These are phyloP conservation scores for Stenolophus ochropezus DNA, from an alignment of 2,888 invertebrate species.

Conservation along the genomic window DNA sequence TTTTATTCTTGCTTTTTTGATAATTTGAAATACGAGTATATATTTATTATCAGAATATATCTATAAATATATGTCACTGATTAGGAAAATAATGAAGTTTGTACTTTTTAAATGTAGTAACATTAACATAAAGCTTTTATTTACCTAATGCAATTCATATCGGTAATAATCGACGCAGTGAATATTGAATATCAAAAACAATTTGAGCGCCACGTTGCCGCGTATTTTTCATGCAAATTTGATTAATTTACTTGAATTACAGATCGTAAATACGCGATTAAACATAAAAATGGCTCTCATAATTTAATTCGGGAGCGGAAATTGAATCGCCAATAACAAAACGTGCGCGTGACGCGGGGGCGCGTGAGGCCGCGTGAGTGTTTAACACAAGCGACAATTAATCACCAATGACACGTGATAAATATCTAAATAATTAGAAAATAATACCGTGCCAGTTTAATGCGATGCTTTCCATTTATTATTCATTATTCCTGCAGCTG, in stretches of 20 bases:
- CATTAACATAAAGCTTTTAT: too few species aligned
- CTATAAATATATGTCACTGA: too few species aligned
- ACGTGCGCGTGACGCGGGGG: slow-evolving; percentile 26
- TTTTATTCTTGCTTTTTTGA: too few species aligned
- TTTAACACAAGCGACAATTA: slow-evolving; percentile 27
- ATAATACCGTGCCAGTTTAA: slow-evolving; percentile 57
- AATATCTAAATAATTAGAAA: slow-evolving; percentile 59
- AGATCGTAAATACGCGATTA: slow-evolving; percentile 39
- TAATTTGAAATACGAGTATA: too few species aligned
- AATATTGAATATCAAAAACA: slow-evolving; percentile 28
- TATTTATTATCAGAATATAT: too few species aligned
- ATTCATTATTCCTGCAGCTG: slow-evolving; percentile 54
- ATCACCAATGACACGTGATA: slow-evolving; percentile 58
- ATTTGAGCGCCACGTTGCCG: slow-evolving; percentile 5
- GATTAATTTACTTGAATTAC: slow-evolving; percentile 38
- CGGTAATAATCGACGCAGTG: too few species aligned
- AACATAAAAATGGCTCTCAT: slow-evolving; percentile 35
- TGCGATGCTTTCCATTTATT: slow-evolving; percentile 44
- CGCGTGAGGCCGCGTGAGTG: slow-evolving; percentile 2
- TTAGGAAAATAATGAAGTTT: too few species aligned
- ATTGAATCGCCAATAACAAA: slow-evolving; percentile 44
- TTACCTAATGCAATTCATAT: too few species aligned
- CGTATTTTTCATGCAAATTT: slow-evolving; percentile 6
- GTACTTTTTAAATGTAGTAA: too few species aligned
- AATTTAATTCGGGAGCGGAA: slow-evolving; percentile 36